A percentile compares a stretch with the other conserved stretches of the same genome.
Conservation (phyloP, 2,797 vertebrate species). For the Pangasius djambal region DNA sequence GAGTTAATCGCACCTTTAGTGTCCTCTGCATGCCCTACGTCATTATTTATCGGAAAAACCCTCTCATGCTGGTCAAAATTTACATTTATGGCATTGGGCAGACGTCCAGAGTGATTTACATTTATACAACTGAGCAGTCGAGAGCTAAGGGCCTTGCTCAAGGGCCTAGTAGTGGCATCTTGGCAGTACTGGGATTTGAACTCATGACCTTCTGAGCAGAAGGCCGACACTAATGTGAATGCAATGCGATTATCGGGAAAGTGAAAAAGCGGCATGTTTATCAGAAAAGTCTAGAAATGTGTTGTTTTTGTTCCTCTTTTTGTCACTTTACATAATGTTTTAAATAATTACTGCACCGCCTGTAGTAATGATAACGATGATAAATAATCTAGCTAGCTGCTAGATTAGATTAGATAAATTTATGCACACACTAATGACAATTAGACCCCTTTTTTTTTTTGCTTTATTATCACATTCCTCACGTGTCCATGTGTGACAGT, state of each 20-base stretch:
- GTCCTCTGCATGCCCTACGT: background rate
- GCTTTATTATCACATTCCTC: background rate
- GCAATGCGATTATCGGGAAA: background rate
- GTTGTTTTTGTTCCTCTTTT: background rate
- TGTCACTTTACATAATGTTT: background rate
- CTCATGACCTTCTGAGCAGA: too few relatives aligned
- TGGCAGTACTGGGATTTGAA: too few relatives aligned
- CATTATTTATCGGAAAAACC: background rate
- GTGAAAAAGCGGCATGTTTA: background rate
- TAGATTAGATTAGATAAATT: background rate
- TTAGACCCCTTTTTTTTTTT: too few relatives aligned
- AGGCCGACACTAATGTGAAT: background rate
- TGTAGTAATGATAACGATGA: background rate
- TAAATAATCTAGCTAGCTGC: background rate
- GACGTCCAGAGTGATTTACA: too few relatives aligned
- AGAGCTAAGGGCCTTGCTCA: too few relatives aligned
- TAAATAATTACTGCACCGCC: background rate
- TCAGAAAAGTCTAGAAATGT: background rate
- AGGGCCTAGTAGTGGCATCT: too few relatives aligned
- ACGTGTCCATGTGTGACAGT: background rate
- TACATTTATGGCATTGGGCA: too few relatives aligned
- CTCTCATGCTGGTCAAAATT: background rate
- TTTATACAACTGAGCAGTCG: too few relatives aligned
- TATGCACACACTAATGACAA: too few relatives aligned
- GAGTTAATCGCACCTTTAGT: background rate